phyloP scores from a whole-genome alignment of 1,140 invertebrate species.

The Diprion similis region DNA sequence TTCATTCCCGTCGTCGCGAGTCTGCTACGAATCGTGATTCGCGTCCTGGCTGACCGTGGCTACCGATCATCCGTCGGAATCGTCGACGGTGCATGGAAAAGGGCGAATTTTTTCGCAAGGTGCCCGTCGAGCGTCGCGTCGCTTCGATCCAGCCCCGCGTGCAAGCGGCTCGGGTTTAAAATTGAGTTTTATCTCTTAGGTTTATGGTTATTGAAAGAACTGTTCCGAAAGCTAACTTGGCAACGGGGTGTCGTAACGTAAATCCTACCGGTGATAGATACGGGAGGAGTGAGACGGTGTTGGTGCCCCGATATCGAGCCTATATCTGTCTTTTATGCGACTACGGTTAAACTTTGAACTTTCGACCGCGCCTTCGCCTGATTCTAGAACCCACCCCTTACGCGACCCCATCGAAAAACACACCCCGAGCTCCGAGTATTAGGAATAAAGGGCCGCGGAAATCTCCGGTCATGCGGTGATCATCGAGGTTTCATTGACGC shows the following conservation, averaged over 20 bases:
- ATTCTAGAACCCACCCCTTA: no score
- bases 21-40: no score
- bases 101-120: background rate
- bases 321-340: background rate
- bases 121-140: background rate
- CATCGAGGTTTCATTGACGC: no score
- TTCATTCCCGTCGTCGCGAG: background rate
- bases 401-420: no score
- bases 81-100: background rate
- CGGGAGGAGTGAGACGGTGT: background rate
- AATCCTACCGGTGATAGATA: slow-evolving; percentile 11
- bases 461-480: no score
- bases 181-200: slow-evolving; percentile 18
- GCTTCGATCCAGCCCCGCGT: background rate
- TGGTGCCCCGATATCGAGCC: background rate
- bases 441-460: no score
- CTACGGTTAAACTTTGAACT: background rate
- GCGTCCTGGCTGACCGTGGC: no score
- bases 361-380: background rate
- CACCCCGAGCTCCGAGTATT: no score
- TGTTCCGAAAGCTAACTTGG: slow-evolving; percentile 16
- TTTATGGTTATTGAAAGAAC: slow-evolving; percentile 17
- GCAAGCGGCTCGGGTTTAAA: slow-evolving; percentile 1
- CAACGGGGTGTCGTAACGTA: slow-evolving; percentile 14
- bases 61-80: no score